Evolutionary conservation across 37 sponge, comb jelly and placozoan species (phyloP).

Genomic region (Chondrilla cf. caribensis): DNA sequence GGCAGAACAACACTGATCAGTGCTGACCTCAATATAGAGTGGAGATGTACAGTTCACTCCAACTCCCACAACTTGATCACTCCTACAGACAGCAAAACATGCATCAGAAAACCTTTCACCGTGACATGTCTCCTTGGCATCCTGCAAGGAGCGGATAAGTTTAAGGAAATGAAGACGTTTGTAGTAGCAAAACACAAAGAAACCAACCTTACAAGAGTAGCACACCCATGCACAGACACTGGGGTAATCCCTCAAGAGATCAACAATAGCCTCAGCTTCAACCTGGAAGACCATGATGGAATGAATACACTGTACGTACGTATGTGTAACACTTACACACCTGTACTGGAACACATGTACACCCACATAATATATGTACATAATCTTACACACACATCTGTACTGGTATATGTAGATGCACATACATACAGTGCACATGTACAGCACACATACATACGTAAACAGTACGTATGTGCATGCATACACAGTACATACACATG

Average conservation of each 20-base stretch:
- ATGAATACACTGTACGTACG: too few species aligned
- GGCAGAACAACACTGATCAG: too few species aligned
- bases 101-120: slow-evolving; percentile 73
- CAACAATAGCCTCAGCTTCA: slow-evolving; percentile 53
- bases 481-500: too few species aligned
- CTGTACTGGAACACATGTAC: too few species aligned
- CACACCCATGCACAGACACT: slow-evolving; percentile 56
- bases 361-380: too few species aligned
- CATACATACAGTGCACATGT: too few species aligned
- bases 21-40: slow-evolving; percentile 29
- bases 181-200: neutral
- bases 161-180: neutral
- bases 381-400: too few species aligned
- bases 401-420: too few species aligned
- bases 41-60: slow-evolving; percentile 85
- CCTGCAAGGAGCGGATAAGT: slow-evolving; percentile 19
- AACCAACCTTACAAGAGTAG: slow-evolving; percentile 68
- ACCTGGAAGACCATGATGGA: neutral
- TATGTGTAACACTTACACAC: too few species aligned
- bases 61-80: slow-evolving; percentile 58
- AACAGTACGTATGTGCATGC: too few species aligned
- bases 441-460: too few species aligned
- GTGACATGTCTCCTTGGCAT: slow-evolving; percentile 59
- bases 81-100: slow-evolving; percentile 23
- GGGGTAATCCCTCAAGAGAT: slow-evolving; percentile 62